phyloP scores from a whole-genome alignment of 2,888 invertebrate genomes.

The Macrophya alboannulata region DNA sequence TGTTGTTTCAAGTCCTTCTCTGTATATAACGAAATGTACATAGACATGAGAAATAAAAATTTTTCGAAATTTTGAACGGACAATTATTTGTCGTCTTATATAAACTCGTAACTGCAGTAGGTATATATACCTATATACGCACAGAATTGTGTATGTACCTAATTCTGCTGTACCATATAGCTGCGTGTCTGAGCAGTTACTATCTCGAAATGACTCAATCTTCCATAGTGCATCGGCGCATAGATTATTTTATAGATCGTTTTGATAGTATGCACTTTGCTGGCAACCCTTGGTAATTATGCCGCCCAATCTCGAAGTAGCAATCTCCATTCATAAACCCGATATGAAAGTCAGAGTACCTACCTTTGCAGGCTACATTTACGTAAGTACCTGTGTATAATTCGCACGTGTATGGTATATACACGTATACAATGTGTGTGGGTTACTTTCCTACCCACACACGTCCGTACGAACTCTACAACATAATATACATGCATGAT shows the following conservation, averaged over 20 bases:
- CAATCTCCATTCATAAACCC: slow-evolving; percentile 52
- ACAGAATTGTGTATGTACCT: not conserved
- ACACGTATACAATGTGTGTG: not conserved
- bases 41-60: no score
- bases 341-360: slow-evolving; percentile 51
- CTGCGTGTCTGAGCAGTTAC: not conserved
- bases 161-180: not conserved
- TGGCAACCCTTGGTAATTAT: slow-evolving; percentile 42
- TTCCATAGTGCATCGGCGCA: slow-evolving; percentile 10
- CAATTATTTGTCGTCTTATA: not conserved
- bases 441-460: not conserved
- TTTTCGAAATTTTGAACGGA: not conserved
- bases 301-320: slow-evolving; percentile 41
- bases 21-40: no score
- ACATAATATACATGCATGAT: not conserved
- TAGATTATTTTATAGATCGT: slow-evolving; percentile 48
- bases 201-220: slow-evolving; percentile 34
- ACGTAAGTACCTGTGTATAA: not conserved
- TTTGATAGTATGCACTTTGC: slow-evolving; percentile 43
- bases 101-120: no score
- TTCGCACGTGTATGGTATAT: not conserved
- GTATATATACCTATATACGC: not conserved
- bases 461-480: not conserved
- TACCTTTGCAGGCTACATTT: slow-evolving; percentile 35
- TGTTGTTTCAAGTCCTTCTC: no score